Percentiles rank a stretch among this genome's conserved stretches.
These are phyloP conservation scores for Vireo griseus DNA, from an alignment of 2,797 vertebrate genomes.

Conservation along the genomic window DNA sequence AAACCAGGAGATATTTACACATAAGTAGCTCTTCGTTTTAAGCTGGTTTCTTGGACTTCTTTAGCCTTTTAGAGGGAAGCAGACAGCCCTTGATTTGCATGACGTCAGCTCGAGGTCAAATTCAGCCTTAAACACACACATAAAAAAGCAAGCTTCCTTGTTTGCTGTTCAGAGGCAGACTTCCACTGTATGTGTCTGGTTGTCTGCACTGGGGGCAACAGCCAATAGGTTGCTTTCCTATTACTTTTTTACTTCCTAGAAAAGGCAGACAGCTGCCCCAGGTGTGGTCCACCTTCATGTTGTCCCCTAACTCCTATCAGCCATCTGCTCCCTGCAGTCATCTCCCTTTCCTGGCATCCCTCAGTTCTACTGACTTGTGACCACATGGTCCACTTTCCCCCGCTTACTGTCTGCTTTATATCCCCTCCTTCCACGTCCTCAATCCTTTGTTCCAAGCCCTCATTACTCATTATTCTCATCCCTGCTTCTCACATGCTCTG, in stretches of 20 bases:
- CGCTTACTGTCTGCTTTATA: background rate
- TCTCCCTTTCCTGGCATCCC: background rate
- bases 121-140: slow-evolving; percentile 45
- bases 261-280: slow-evolving; percentile 39
- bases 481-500: background rate
- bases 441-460: background rate
- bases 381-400: background rate
- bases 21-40: background rate
- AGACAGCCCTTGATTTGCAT: slow-evolving; percentile 21
- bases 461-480: background rate
- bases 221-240: slow-evolving; percentile 2
- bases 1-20: background rate
- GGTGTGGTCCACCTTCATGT: slow-evolving; percentile 15
- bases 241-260: background rate
- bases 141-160: slow-evolving; percentile 57
- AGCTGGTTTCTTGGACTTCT: background rate
- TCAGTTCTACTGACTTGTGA: background rate
- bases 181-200: slow-evolving; percentile 19
- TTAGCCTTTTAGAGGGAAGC: background rate
- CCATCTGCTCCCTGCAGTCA: slow-evolving; percentile 38
- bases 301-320: background rate
- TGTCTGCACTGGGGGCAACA: background rate
- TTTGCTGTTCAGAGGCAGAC: slow-evolving; percentile 40
- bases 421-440: background rate
- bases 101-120: slow-evolving; percentile 38